Evolutionary conservation across 2,888 invertebrate genomes (phyloP), one percentile per base, ranked within the genome.

Genomic region (Entomobrya multifasciata): DNA sequence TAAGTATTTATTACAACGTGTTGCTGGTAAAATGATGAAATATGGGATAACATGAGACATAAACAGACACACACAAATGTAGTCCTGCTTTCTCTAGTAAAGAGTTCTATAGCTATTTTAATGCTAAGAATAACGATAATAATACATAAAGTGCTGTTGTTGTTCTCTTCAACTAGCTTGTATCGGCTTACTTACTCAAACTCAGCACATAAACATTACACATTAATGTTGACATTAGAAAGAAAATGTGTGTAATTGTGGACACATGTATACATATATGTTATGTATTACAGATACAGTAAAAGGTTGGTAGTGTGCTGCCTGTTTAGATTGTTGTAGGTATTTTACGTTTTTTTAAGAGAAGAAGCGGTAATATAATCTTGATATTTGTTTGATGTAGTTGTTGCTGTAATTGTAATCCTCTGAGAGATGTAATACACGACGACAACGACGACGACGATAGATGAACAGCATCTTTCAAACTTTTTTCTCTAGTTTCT

Each of bases 391-490:
- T 57, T 77, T 65, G 65, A 30, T 65, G 65, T 70, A 47, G 67
- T 67, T 70, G 47, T 70, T 76, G 74, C 55, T 76, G 60, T 60
- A 77, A 77, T 77, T 77, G 77, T 60, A 77, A 77, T 57, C 77
- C 77, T 77, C 77, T 47, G 77, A 77, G 77, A 77, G 77, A 77
- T 76, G 52, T 76, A 76, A 76, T 76, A 76, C 74, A 76, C 74
- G 74, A 76, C 36, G 72, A 76, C 74, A 52, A 76, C 55, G 72
- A 47, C 49, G n/a, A 27, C 25, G 70, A 70, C 47, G 52, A 55
- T 11, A 13, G 17, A 55, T 76, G 74, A 76, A 76, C 52, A 76
- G 74, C 74, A 55, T 76, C 55, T 47, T 70, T 44, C 47, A 47
- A 49, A 22, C 25, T 72, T 60, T 60, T 60, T 25, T 60, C 60